Percentiles rank a stretch among this genome's conserved stretches.
Conservation (phyloP, 2,888 invertebrate species). For the Meloe dianella region DNA sequence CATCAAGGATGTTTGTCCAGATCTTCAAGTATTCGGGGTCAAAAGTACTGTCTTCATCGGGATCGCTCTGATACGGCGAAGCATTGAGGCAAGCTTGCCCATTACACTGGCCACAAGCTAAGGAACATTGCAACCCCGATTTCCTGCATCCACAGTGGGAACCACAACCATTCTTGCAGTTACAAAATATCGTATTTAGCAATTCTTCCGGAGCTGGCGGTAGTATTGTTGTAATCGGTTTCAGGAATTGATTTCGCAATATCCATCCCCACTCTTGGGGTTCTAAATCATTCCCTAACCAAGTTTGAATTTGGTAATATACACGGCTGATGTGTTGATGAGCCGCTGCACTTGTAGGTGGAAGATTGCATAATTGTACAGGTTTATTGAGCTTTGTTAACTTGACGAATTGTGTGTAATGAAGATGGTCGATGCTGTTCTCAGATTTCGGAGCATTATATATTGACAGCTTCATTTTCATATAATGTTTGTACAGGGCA, state of each 20-base stretch:
- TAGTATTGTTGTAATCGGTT: slow-evolving; percentile 45
- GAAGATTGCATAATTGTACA: slow-evolving; percentile 49
- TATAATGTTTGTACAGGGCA: slow-evolving; percentile 32
- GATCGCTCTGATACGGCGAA: too few species aligned
- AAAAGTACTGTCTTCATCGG: too few species aligned
- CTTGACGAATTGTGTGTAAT: slow-evolving; percentile 44
- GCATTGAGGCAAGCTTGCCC: slow-evolving; percentile 37
- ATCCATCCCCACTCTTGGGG: slow-evolving; percentile 39
- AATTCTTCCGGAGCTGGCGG: slow-evolving; percentile 45
- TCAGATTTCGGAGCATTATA: slow-evolving; percentile 50
- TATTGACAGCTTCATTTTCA: slow-evolving; percentile 46
- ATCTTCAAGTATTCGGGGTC: too few species aligned
- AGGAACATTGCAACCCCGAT: slow-evolving; percentile 43
- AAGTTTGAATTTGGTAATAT: slow-evolving; percentile 40
- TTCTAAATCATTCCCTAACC: slow-evolving; percentile 41
- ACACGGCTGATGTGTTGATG: slow-evolving; percentile 48
- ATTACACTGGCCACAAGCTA: slow-evolving; percentile 42
- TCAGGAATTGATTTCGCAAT: slow-evolving; percentile 45
- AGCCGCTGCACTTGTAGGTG: slow-evolving; percentile 50
- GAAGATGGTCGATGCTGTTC: slow-evolving; percentile 36
- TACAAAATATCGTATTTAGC: slow-evolving; percentile 42
- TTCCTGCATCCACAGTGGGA: slow-evolving; percentile 46
- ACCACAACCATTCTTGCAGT: slow-evolving; percentile 43
- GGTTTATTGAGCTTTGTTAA: slow-evolving; percentile 49
- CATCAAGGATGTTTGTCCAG: too few species aligned